A percentile compares a stretch with the other conserved stretches of the same genome.
Conservation (phyloP, 2,888 invertebrate genomes). For the Mesochorus sp. region DNA sequence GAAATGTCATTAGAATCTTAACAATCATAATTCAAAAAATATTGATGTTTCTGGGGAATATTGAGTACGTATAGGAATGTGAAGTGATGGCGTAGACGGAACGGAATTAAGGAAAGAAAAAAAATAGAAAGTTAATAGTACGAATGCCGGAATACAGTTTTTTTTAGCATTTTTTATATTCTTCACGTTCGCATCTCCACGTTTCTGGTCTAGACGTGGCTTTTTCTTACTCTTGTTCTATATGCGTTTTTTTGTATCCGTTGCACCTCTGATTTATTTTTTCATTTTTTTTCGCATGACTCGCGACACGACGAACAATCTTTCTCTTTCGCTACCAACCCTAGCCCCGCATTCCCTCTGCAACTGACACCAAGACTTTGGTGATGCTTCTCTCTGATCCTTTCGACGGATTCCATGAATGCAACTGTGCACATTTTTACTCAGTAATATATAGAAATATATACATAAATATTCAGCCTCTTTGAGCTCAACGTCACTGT, state of each 20-base stretch:
- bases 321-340: constrained; percentile 9
- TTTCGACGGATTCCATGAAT: constrained; percentile 37
- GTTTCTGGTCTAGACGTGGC: constrained; percentile 49
- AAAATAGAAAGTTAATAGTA: neutral
- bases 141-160: neutral
- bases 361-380: constrained; percentile 31
- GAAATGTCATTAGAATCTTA: too few relatives aligned
- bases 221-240: constrained; percentile 47
- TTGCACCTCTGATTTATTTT: constrained; percentile 10
- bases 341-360: constrained; percentile 31
- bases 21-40: too few relatives aligned
- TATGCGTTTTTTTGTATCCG: constrained; percentile 30
- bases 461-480: neutral
- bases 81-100: neutral
- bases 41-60: neutral
- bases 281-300: constrained; percentile 35
- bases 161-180: constrained; percentile 5
- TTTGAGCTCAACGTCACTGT: neutral
- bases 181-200: constrained; percentile 21
- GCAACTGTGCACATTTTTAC: constrained; percentile 14
- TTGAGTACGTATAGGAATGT: neutral
- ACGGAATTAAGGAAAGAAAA: neutral
- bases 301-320: constrained; percentile 46
- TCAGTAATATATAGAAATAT: constrained; percentile 7
- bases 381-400: constrained; percentile 43